Percentiles rank a stretch among this genome's conserved stretches.
Conservation (phyloP, 2,888 invertebrate genomes). For the Rhagonycha fulva region DNA sequence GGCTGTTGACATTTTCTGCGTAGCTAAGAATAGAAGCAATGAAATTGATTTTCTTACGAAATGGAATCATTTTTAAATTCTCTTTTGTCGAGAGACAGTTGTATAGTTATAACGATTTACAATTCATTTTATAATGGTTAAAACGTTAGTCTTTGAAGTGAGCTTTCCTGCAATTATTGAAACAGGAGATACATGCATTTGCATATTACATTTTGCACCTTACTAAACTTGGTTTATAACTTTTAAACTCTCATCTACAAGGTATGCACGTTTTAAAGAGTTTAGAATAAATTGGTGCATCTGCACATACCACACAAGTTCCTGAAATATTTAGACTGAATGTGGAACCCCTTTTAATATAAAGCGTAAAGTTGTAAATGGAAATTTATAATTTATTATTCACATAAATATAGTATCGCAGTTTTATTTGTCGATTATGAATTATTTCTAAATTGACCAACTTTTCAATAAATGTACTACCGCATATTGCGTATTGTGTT, state of each 20-base stretch:
- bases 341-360: background rate
- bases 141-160: background rate
- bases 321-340: background rate
- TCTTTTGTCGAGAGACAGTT: conserved; percentile 13
- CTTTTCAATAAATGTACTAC: background rate
- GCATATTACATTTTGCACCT: conserved; percentile 17
- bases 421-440: background rate
- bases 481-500: background rate
- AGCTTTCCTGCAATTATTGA: conserved; percentile 13
- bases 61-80: conserved; percentile 25
- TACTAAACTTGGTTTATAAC: conserved; percentile 15
- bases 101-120: conserved; percentile 13
- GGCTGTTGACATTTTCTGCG: conserved; percentile 16
- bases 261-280: conserved; percentile 13
- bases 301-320: background rate
- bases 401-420: background rate
- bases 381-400: conserved; percentile 1
- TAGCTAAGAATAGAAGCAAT: conserved; percentile 25
- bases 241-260: conserved; percentile 7
- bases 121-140: background rate
- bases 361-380: background rate
- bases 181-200: conserved; percentile 20
- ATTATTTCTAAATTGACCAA: background rate
- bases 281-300: conserved; percentile 7
- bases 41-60: conserved; percentile 27